These are phyloP conservation scores for Hecatera dysodea DNA, from an alignment of 2,888 invertebrate genomes.

Conservation along the genomic window DNA sequence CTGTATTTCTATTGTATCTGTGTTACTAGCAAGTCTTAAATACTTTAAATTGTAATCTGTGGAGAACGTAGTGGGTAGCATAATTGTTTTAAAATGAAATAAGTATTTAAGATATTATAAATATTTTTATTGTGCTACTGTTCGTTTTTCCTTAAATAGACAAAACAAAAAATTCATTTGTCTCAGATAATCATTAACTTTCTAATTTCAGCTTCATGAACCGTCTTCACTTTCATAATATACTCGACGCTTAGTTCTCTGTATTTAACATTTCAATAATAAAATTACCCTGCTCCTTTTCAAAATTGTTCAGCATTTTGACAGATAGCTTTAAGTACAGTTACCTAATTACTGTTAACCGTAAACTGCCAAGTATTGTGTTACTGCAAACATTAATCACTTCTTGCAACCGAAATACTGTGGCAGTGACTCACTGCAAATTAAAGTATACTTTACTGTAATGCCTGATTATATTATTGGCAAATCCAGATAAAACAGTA, in stretches of 20 bases:
- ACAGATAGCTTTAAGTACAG: background rate
- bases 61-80: too few species aligned
- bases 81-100: too few species aligned
- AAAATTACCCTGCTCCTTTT: background rate
- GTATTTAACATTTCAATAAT: background rate
- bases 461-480: slow-evolving; percentile 26
- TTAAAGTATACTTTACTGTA: slow-evolving; percentile 14
- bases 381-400: slow-evolving; percentile 8
- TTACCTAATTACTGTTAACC: slow-evolving; percentile 1
- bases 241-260: background rate
- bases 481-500: slow-evolving; percentile 26
- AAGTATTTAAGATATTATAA: too few species aligned
- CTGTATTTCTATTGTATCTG: too few species aligned
- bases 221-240: background rate
- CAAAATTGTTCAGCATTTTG: background rate
- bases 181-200: background rate
- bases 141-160: too few species aligned
- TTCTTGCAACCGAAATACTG: slow-evolving; percentile 15
- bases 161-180: background rate
- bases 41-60: too few species aligned
- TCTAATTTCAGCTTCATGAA: background rate
- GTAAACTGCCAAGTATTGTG: background rate
- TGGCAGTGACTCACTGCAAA: slow-evolving; percentile 38
- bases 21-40: too few species aligned
- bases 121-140: too few species aligned